Evolutionary conservation across 1,140 invertebrate genomes (phyloP), one percentile per base, ranked within the genome.

Genomic region (Microplitis mediator): DNA sequence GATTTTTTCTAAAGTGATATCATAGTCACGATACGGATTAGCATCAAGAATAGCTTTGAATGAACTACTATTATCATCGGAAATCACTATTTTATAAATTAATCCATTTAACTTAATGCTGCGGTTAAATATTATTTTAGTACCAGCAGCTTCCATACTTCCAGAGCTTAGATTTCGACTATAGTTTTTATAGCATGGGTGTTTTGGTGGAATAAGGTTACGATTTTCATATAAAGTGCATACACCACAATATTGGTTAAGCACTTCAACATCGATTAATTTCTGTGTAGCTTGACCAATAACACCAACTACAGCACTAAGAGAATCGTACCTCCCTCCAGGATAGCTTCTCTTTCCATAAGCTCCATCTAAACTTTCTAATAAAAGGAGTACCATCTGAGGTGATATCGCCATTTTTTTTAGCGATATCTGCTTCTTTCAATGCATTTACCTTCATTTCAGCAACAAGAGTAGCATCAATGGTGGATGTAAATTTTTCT

Each of bases 211-310:
- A 58, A 51, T 32, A 4, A 31, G 51, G 39, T 74, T 58, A 39
- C 45, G 39, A 16, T 52, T 68, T 39, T 69, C 11, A 23, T 67
- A 73, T 58, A 34, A 67, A 13, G 32, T 36, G 36, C 70, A 72
- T 11, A 72, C 74, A 14, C 63, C 72, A 64, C 85, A 87, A 72
- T 76, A 82, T 77, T 81, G 86, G 61, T 85, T 85, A 31, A 82
- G 71, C 4, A 86, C 74, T 31, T 79, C 83, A 54, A 85, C 70
- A 64, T 79, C 77, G 8, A 87, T 73, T 35, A 84, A 63, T 73
- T 84, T 81, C 16, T 75, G 73, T 0, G 81, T 83, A 36, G 71
- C 34, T 3, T 67, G 60, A 8, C 82, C 81, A 66, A 83, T 74
- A 45, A 86, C 78, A 14, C 70, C 72, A 31, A 79, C 79, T 45